phyloP scores from a whole-genome alignment of 92 coral and sea anemone species.

The Metridium senile region DNA sequence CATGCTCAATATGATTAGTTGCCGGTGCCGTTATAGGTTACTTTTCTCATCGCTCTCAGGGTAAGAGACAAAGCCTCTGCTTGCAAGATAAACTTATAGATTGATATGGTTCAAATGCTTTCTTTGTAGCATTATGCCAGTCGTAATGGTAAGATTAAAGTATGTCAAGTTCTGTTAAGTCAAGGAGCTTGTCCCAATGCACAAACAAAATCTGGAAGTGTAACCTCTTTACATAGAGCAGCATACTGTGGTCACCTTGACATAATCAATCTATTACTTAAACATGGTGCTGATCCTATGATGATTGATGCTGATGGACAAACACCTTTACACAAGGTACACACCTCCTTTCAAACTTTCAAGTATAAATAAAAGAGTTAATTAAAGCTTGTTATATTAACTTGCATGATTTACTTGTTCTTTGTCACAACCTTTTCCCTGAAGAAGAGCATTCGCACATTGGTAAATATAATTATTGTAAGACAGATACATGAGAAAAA shows the following conservation, averaged over 20 bases:
- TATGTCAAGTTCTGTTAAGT: constrained; percentile 70
- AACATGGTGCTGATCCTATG: constrained; percentile 70
- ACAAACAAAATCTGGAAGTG: constrained; percentile 84
- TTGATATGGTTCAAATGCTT: too few relatives aligned
- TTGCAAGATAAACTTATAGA: not conserved
- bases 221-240: constrained; percentile 89
- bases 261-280: constrained; percentile 59
- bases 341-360: too few relatives aligned
- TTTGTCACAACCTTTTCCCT: too few relatives aligned
- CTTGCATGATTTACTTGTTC: not conserved
- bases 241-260: constrained; percentile 78
- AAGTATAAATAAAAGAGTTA: not conserved
- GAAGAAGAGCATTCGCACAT: too few relatives aligned
- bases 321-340: constrained; percentile 88
- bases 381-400: not conserved
- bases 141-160: constrained; percentile 73
- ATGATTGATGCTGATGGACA: constrained; percentile 87
- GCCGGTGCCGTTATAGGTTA: too few relatives aligned
- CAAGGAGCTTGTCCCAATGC: constrained; percentile 79
- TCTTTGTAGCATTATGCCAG: constrained; percentile 84
- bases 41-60: too few relatives aligned
- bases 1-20: too few relatives aligned
- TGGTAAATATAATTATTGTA: too few relatives aligned
- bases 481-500: too few relatives aligned
- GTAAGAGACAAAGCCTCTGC: too few relatives aligned